These are phyloP conservation scores for Apus apus DNA, from an alignment of 2,113 vertebrate genomes.

Conservation along the genomic window DNA sequence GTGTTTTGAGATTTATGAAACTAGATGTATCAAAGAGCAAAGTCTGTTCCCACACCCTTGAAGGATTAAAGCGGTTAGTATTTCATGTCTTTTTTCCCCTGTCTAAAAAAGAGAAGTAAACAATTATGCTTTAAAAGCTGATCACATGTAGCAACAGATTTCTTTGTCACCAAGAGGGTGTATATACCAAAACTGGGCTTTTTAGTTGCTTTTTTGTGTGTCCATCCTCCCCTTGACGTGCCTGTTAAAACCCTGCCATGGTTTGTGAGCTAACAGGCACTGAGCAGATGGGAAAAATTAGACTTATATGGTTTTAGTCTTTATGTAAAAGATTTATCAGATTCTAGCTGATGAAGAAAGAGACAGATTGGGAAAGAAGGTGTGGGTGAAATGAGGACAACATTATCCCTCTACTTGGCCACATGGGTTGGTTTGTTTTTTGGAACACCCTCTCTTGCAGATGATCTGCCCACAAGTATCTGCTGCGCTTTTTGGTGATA, in stretches of 20 bases:
- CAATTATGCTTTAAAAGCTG: background rate
- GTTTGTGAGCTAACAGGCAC: background rate
- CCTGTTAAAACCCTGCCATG: background rate
- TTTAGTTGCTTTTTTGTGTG: background rate
- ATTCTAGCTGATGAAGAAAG: constrained; percentile 7
- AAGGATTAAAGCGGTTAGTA: constrained; percentile 32
- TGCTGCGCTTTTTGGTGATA: constrained; percentile 36
- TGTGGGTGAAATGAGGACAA: constrained; percentile 51
- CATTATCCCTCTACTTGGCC: constrained; percentile 32
- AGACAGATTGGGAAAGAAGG: constrained; percentile 47
- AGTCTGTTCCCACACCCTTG: constrained; percentile 34
- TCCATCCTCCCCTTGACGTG: background rate
- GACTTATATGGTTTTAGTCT: background rate
- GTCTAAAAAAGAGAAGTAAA: background rate
- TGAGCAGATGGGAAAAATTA: constrained; percentile 23
- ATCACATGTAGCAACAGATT: background rate
- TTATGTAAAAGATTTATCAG: background rate
- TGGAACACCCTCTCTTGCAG: constrained; percentile 17
- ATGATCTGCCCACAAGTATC: constrained; percentile 39
- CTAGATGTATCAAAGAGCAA: constrained; percentile 14
- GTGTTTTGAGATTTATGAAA: constrained; percentile 58
- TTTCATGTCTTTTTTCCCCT: background rate
- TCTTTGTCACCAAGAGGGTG: background rate
- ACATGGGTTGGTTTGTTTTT: constrained; percentile 37
- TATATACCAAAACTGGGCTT: background rate